Evolutionary conservation across 2,113 vertebrate genomes (phyloP).

Genomic region (Apodemus speciosus): DNA sequence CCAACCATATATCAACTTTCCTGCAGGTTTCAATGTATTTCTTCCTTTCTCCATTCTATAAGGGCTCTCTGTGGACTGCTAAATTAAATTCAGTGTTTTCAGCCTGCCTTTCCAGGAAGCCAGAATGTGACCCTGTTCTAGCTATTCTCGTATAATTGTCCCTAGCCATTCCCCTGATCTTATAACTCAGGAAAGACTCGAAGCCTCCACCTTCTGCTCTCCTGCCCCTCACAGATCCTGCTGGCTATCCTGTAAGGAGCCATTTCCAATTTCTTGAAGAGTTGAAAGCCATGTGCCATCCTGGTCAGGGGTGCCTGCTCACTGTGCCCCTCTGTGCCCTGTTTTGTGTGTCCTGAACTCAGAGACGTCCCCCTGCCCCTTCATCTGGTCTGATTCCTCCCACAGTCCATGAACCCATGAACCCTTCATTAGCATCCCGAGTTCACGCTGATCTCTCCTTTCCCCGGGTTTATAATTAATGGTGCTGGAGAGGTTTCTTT

Average conservation of each 20-base stretch:
- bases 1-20: not conserved
- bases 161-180: not conserved
- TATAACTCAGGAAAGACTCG: not conserved
- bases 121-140: not conserved
- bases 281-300: not conserved
- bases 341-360: not conserved
- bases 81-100: not conserved
- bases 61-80: not conserved
- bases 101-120: not conserved
- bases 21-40: slow-evolving; percentile 9
- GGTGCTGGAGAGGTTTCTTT: slow-evolving; percentile 52
- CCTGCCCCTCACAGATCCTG: not conserved
- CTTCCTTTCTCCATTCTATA: not conserved
- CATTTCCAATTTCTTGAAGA: not conserved
- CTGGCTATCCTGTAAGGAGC: not conserved
- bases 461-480: slow-evolving; percentile 39
- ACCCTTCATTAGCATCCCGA: slow-evolving; percentile 10
- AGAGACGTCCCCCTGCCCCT: not conserved
- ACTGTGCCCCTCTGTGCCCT: not conserved
- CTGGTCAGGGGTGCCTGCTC: not conserved
- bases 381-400: slow-evolving; percentile 9
- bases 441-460: slow-evolving; percentile 28
- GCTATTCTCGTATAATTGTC: not conserved
- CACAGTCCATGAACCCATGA: not conserved
- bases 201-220: not conserved